Percentiles rank a stretch among this genome's conserved stretches.
phyloP scores from a whole-genome alignment of 2,888 invertebrate species.

The Oxystoma pomonae region DNA sequence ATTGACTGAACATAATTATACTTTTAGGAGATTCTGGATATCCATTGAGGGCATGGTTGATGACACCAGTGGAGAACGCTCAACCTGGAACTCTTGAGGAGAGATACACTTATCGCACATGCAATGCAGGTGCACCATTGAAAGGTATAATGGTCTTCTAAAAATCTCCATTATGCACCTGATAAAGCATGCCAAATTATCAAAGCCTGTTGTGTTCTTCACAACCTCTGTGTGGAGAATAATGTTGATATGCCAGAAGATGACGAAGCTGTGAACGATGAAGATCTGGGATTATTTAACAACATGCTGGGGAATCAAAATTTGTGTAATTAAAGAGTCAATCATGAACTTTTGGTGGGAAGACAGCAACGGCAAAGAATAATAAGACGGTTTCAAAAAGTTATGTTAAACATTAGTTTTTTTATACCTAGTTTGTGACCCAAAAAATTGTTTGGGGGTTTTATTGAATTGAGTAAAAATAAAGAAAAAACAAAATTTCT shows the following conservation, averaged over 20 bases:
- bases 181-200: conserved; percentile 11
- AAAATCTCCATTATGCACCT: conserved; percentile 16
- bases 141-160: conserved; percentile 18
- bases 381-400: too few species aligned
- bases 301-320: not conserved
- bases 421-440: too few species aligned
- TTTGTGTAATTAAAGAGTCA: too few species aligned
- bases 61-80: conserved; percentile 16
- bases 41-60: conserved; percentile 20
- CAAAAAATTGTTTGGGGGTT: too few species aligned
- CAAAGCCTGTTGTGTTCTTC: conserved; percentile 18
- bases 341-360: too few species aligned
- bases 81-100: conserved; percentile 13
- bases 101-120: conserved; percentile 11
- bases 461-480: too few species aligned
- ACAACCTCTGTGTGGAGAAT: conserved; percentile 6
- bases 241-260: conserved; percentile 3
- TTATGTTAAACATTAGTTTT: too few species aligned
- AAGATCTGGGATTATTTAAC: not conserved
- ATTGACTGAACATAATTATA: too few species aligned
- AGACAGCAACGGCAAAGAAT: too few species aligned
- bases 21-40: conserved; percentile 19
- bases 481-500: too few species aligned
- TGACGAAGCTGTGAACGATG: not conserved
- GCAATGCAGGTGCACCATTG: conserved; percentile 16